Evolutionary conservation across 2,888 invertebrate species (phyloP), one percentile per base, ranked within the genome.

Genomic region (Drosophila niveifrons): DNA sequence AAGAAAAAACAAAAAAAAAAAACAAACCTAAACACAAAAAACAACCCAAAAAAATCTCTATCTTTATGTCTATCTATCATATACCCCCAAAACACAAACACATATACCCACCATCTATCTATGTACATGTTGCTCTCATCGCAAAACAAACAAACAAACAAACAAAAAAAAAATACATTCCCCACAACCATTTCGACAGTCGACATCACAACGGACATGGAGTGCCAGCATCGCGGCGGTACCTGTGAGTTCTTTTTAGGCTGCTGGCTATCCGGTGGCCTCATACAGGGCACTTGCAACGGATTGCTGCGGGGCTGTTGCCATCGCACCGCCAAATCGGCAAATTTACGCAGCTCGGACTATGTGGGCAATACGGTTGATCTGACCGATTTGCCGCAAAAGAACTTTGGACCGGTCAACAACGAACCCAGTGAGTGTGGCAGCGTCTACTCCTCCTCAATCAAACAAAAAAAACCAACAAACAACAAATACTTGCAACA

Each of bases 211-310:
- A 90, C 90, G 81, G 92, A 92, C 80, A 78, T 91, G 82, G 92
- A 92, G 82, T 93, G 92, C 80, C 92, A 92, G 79, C 91, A 92
- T 78, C 92, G 92, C 50, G 97, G 96, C 68, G 95, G 96, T 62
- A 96, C 95, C 76, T 98, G 98, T 92, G 97, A 97, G 93, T 97
- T 97, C 94, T 97, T 97, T 94, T 94, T 97, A 90, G 95, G 96
- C 93, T 98, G 97, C 93, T 98, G 97, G 97, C 95, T 97, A 94
- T 95, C 96, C 69, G 96, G 97, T 82, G 97, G 97, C 68, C 94
- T 97, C 66, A 94, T 97, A 90, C 97, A 97, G 90, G 96, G 96
- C 78, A 95, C 96, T 76, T 98, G 97, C 92, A 95, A 95, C 80
- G 95, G 96, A 74, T 93, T 97, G 78, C 94, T 97, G 82, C 96